Base-by-base conservation (phyloP, 2,113 vertebrate genomes). In the Xiphophorus couchianus region DNA sequence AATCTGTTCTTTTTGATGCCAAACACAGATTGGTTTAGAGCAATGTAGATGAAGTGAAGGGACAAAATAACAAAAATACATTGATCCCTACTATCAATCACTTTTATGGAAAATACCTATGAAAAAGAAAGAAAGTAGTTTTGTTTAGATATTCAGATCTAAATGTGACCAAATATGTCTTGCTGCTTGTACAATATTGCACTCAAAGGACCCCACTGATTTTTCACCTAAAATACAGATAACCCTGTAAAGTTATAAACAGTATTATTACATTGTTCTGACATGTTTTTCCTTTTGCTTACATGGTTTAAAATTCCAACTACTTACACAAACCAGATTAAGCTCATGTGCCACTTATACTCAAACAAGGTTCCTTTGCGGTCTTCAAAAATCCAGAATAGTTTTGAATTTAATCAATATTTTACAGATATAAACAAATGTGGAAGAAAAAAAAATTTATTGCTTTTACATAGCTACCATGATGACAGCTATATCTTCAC, bases 81-180 rank as follows among this genome's bases (percentile, higher is more conserved):
- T 73, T 31, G 71, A 81, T 87, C 73, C 73, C 85, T 86, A 88
- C 84, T 81, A 39, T 84, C 58, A 12, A 82, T 60, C 27, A 39
- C 28, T 65, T 78, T 65, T 51, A 64, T 13, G 54, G 31, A 14
- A 35, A 27, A 28, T 73, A 83, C 68, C 72, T 71, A 65, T 71
- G 66, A 58, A 87, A 62, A 44, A 28, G 44, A 62, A 44, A 28
- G 44, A 74, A 62, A 30, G 65, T 35, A 76, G 29, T 70, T 27
- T 78, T 79, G 67, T 74, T 80, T 68, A 42, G 65, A 84, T 39
- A 79, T 80, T 84, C 71, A 73, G 82, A 78, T 84, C 66, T 73
- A 61, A 66, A 76, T 71, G 62, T 83, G 90, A 90, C 88, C 87
- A 90, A 89, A 88, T 84, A 74, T 67, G 29, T 84, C 68, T 64